Base-by-base conservation (phyloP, 2,113 vertebrate species). In the Theropithecus gelada region DNA sequence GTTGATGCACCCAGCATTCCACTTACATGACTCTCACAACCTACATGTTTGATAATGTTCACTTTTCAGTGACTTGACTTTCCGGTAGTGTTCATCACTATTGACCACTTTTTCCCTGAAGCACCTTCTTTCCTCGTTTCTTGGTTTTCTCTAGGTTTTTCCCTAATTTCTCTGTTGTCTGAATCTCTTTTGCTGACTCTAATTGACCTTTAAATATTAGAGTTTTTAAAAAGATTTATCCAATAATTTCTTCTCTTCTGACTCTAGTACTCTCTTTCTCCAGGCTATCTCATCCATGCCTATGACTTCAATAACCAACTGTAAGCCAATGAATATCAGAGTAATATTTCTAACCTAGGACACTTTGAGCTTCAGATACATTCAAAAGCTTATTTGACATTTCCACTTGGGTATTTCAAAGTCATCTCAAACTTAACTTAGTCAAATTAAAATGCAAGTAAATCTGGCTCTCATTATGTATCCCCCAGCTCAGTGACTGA, bases 371-470 rank as follows among this genome's bases (percentile, higher is more conserved):
- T 66, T 76, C 11, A 59, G 61, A 64, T 64, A 64, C 27, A 30
- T 64, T 64, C 61, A 64, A 64, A 30, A 64, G 61, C 27, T 48
- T 50, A 85, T 92, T 87, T 84, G 90, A 66, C 30, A 59, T 90
- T 95, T 90, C 23, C 12, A 66, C 30, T 66, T 92, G 25, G 4
- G 50, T 57, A 68, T 88, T 61, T 90, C 81, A 76, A 90, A 89
- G 27, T 3, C 38, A 76, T 72, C 38, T 95, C 90, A 50, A 92
- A 84, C 13, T 75, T 75, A 92, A 95, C 6, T 48, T 79, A 87
- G n/a, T n/a, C 27, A 83, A 89, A 92, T 90, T 80, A 89, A 90
- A 95, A 94, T 68, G 43, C 72, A 94, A 81, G 23, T 94, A 64
- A 84, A 76, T 90, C 30, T 85, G 25, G 80, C 81, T 9, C 8